Base-by-base conservation (phyloP, 2,888 invertebrate genomes). In the Choristoneura rosaceana region DNA sequence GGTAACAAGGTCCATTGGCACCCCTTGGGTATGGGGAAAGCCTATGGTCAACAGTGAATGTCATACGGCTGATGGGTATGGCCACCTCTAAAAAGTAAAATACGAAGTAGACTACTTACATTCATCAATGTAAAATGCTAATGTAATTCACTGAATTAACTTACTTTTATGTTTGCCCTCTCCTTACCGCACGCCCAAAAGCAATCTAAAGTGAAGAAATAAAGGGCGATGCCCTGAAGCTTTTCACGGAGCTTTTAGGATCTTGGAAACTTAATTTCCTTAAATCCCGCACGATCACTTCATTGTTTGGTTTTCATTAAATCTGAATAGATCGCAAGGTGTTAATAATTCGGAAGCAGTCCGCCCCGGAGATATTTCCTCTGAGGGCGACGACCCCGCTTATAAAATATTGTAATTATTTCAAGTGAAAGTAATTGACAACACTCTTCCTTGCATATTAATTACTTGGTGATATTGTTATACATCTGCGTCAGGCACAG, bases 391-490 rank as follows among this genome's bases (percentile, higher is more conserved):
- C 64, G 73, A 66, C 69, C 67, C 63, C 43, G 66, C 65, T 69
- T 63, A 66, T 71, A 52, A 71, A 71, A 69, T 71, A 71, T 71
- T 64, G 69, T 63, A 70, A 77, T 78, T 75, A 74, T 76, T 76
- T 77, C 69, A 73, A 80, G 84, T 81, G 84, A 84, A 84, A 84
- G 83, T 77, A 73, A 77, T 74, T 65, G 78, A 71, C 79, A 75
- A 73, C 77, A 75, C 74, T 75, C 75, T 77, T 77, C 79, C 77
- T 76, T 76, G 79, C 80, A 81, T 81, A 76, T 77, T 77, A 81
- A 82, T 80, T 76, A 77, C 75, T 81, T 81, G 82, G 82, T 67
- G 67, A 67, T 78, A 81, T 68, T 68, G 55, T 62, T 67, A 33
- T 62, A 52, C 33, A 62, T 43, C 60, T 45, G 17, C 38, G 55